phyloP scores from a whole-genome alignment of 2,888 invertebrate species.

The Prosapia bicincta region DNA sequence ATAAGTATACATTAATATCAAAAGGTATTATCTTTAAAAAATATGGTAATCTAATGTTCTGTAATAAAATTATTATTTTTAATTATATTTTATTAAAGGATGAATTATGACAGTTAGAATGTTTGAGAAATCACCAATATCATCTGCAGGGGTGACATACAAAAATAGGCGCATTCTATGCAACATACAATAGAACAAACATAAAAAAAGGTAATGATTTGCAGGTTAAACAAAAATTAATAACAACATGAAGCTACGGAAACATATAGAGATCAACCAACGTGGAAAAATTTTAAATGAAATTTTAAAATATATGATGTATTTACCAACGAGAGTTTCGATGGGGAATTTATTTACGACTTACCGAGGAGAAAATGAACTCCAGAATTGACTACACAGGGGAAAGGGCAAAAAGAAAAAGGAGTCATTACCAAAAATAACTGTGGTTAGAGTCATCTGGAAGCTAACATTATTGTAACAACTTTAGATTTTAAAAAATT shows the following conservation, averaged over 20 bases:
- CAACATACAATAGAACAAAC: constrained; percentile 26
- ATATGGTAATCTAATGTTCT: no score
- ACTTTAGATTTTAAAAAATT: no score
- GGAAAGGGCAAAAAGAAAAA: constrained; percentile 39
- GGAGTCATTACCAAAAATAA: constrained; percentile 37
- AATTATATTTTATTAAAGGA: no score
- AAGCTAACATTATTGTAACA: no score
- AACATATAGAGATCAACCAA: constrained; percentile 33
- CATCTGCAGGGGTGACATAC: constrained; percentile 1
- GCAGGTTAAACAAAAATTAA: constrained; percentile 6
- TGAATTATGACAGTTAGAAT: neutral
- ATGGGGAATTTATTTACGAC: constrained; percentile 50
- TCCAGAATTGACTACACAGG: constrained; percentile 91
- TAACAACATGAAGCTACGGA: constrained; percentile 36
- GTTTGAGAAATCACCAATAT: neutral
- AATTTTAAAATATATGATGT: constrained; percentile 23
- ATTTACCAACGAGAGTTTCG: constrained; percentile 27
- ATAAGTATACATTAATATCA: no score
- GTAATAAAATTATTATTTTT: no score
- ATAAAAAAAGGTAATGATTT: neutral
- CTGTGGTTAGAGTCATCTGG: neutral
- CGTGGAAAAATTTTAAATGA: constrained; percentile 20
- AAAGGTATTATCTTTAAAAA: no score
- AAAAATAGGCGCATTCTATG: constrained; percentile 21
- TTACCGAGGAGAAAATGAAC: constrained; percentile 98